Conservation (phyloP, 2,888 invertebrate species). For the Stenolophus ochropezus region DNA sequence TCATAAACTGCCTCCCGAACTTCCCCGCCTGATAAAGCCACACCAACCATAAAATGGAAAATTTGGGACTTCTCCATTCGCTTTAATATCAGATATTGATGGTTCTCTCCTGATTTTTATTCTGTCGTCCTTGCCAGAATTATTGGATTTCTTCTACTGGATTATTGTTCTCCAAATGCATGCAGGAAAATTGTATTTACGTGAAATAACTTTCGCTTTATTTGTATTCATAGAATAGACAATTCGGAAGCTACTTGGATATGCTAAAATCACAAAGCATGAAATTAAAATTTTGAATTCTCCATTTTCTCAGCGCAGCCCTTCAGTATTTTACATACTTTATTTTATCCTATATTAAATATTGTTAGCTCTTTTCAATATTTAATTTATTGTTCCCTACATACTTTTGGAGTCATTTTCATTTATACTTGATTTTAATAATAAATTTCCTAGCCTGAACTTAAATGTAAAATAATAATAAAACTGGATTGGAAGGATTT, state of each 20-base stretch:
- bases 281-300: conserved; percentile 53
- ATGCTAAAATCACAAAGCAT: conserved; percentile 53
- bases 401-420: too few species aligned
- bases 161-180: conserved; percentile 16
- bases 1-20: conserved; percentile 61
- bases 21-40: conserved; percentile 66
- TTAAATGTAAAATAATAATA: too few species aligned
- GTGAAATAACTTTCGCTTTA: conserved; percentile 49
- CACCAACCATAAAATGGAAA: conserved; percentile 68
- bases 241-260: conserved; percentile 28
- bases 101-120: conserved; percentile 48
- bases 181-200: conserved; percentile 32
- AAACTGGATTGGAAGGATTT: too few species aligned
- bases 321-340: background rate
- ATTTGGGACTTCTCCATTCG: conserved; percentile 63
- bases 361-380: too few species aligned
- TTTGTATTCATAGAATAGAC: conserved; percentile 56
- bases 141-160: conserved; percentile 53
- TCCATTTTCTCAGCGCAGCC: background rate
- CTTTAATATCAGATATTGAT: conserved; percentile 60
- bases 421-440: too few species aligned
- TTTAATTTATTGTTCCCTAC: too few species aligned
- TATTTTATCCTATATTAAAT: too few species aligned
- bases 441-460: too few species aligned
- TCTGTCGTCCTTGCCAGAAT: conserved; percentile 27